A percentile compares a stretch with the other conserved stretches of the same genome.
Conservation (phyloP, 2,888 invertebrate genomes). For the Ophion slaviceki region DNA sequence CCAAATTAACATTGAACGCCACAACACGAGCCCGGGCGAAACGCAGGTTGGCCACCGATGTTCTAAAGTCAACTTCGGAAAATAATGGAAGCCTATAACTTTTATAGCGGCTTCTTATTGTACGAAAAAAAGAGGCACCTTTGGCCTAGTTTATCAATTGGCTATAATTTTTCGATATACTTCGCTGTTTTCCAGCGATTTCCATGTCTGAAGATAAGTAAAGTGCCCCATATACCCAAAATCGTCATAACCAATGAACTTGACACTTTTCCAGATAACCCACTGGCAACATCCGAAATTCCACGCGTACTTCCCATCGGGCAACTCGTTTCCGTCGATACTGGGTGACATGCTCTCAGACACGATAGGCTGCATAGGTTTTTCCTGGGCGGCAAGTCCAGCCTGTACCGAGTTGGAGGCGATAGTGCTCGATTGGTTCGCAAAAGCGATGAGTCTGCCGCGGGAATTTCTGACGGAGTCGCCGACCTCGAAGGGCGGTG, state of each 20-base stretch:
- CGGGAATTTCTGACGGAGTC: slow-evolving; percentile 86
- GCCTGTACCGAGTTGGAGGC: slow-evolving; percentile 94
- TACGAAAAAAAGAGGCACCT: too few relatives aligned
- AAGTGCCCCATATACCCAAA: too few relatives aligned
- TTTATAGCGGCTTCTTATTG: too few relatives aligned
- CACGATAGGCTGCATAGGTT: slow-evolving; percentile 98
- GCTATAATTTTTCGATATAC: too few relatives aligned
- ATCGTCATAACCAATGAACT: not conserved
- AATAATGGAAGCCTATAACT: too few relatives aligned
- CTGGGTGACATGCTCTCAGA: slow-evolving; percentile 98
- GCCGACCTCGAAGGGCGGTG: slow-evolving; percentile 88
- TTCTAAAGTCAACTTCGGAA: too few relatives aligned
- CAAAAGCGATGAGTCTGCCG: slow-evolving; percentile 90
- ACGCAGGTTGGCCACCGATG: too few relatives aligned
- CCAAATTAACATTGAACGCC: too few relatives aligned
- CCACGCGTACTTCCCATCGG: slow-evolving; percentile 99
- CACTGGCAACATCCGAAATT: slow-evolving; percentile 99
- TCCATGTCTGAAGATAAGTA: too few relatives aligned
- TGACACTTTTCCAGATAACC: slow-evolving; percentile 85
- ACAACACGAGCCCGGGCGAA: too few relatives aligned
- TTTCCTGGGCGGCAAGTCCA: slow-evolving; percentile 96
- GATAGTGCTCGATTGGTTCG: slow-evolving; percentile 93
- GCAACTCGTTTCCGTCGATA: slow-evolving; percentile 98
- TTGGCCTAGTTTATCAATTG: too few relatives aligned
- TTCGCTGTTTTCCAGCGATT: too few relatives aligned